Conservation (phyloP, 2,888 invertebrate species). For the Campaea margaritaria region DNA sequence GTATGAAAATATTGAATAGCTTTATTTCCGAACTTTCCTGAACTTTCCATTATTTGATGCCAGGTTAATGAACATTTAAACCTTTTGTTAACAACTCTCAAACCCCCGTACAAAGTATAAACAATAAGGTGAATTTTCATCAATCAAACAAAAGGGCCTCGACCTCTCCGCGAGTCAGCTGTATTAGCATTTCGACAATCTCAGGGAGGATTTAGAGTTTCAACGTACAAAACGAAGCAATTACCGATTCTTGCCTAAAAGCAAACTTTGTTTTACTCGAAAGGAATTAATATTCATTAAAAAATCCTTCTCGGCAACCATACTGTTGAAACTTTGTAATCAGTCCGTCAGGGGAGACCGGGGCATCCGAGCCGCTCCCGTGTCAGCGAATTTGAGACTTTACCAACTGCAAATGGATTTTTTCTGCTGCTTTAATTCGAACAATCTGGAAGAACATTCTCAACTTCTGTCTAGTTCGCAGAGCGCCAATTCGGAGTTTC, state of each 20-base stretch:
- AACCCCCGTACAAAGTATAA: constrained; percentile 33
- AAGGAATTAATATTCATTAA: constrained; percentile 84
- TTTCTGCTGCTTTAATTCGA: constrained; percentile 65
- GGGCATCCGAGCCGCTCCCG: constrained; percentile 44
- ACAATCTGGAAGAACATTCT: constrained; percentile 57
- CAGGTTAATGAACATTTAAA: constrained; percentile 33
- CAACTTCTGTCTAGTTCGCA: constrained; percentile 47
- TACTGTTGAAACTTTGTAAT: constrained; percentile 82
- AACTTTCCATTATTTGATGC: constrained; percentile 24
- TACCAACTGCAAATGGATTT: constrained; percentile 72
- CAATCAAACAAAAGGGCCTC: constrained; percentile 36
- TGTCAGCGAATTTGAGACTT: constrained; percentile 76
- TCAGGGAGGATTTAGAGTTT: constrained; percentile 65
- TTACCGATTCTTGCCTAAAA: constrained; percentile 74
- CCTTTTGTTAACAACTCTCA: constrained; percentile 24
- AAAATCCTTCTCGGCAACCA: constrained; percentile 78
- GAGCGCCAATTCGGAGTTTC: constrained; percentile 50
- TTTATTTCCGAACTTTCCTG: constrained; percentile 18
- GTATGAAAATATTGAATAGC: constrained; percentile 14
- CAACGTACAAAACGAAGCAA: constrained; percentile 72
- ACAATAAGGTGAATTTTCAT: constrained; percentile 46
- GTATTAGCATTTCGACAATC: constrained; percentile 60
- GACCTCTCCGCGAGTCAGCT: constrained; percentile 37
- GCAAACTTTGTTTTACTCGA: constrained; percentile 80
- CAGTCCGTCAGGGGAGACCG: constrained; percentile 63